A percentile compares a stretch with the other conserved stretches of the same genome.
Conservation (phyloP, 1,140 invertebrate genomes). For the Samia ricini region DNA sequence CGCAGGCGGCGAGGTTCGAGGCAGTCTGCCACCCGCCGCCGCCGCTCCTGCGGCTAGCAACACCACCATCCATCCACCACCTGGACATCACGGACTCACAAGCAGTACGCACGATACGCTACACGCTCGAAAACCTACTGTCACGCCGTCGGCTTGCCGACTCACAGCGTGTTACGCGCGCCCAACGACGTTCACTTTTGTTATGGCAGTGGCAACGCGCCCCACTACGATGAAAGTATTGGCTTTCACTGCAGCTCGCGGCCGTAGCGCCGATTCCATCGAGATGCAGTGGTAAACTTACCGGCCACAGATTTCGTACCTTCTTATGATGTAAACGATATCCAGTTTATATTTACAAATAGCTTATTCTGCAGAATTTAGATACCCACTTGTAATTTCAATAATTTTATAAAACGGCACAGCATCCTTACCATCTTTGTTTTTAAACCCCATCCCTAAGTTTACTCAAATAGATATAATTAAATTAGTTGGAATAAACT, state of each 20-base stretch:
- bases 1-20: conserved; percentile 53
- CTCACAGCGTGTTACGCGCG: conserved; percentile 41
- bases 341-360: background rate
- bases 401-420: too few relatives aligned
- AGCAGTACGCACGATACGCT: conserved; percentile 41
- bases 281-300: background rate
- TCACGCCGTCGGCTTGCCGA: conserved; percentile 47
- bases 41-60: conserved; percentile 47
- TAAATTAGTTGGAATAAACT: too few relatives aligned
- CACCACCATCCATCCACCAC: conserved; percentile 57
- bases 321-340: background rate
- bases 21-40: conserved; percentile 58
- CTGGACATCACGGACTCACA: conserved; percentile 55
- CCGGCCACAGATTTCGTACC: too few relatives aligned
- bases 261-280: conserved; percentile 3
- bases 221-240: conserved; percentile 68
- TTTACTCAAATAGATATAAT: too few relatives aligned
- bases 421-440: too few relatives aligned
- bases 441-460: too few relatives aligned
- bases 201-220: conserved; percentile 44
- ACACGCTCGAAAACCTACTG: conserved; percentile 46
- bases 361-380: background rate
- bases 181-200: conserved; percentile 63
- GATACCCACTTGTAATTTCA: background rate
- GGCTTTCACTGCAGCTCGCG: conserved; percentile 54